Percentiles rank a stretch among this genome's conserved stretches.
phyloP scores from a whole-genome alignment of 1,140 invertebrate genomes.

The Macrobrachium rosenbergii region DNA sequence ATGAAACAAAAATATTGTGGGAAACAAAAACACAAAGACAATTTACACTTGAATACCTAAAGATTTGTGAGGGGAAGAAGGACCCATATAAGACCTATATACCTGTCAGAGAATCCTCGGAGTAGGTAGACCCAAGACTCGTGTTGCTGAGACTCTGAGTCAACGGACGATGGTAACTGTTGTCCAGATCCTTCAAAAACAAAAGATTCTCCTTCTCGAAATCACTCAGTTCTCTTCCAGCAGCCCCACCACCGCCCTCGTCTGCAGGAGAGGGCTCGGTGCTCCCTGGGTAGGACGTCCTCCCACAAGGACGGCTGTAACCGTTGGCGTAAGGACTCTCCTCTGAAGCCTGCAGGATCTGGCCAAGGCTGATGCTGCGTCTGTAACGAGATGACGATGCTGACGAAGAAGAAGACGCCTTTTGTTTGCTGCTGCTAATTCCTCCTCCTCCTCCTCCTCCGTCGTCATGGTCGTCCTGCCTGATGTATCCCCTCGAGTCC shows the following conservation, averaged over 20 bases:
- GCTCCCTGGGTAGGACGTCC: constrained; percentile 12
- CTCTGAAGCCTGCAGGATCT: constrained; percentile 31
- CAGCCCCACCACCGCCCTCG: neutral
- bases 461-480: neutral
- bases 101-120: constrained; percentile 62
- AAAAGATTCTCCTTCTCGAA: constrained; percentile 63
- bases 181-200: constrained; percentile 54
- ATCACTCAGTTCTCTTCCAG: constrained; percentile 50
- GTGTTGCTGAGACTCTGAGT: constrained; percentile 45
- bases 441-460: neutral
- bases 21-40: constrained; percentile 5
- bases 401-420: neutral
- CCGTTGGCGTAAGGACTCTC: constrained; percentile 2
- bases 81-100: neutral
- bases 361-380: constrained; percentile 49
- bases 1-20: neutral
- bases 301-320: constrained; percentile 19
- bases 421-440: neutral
- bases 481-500: neutral
- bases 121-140: constrained; percentile 54
- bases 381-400: constrained; percentile 13
- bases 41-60: neutral
- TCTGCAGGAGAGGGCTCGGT: constrained; percentile 15
- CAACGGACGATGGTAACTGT: constrained; percentile 56
- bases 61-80: neutral